Conservation (phyloP, 30 jellyfish, hydroid and myxozoan genomes). For the Morbakka virulenta region DNA sequence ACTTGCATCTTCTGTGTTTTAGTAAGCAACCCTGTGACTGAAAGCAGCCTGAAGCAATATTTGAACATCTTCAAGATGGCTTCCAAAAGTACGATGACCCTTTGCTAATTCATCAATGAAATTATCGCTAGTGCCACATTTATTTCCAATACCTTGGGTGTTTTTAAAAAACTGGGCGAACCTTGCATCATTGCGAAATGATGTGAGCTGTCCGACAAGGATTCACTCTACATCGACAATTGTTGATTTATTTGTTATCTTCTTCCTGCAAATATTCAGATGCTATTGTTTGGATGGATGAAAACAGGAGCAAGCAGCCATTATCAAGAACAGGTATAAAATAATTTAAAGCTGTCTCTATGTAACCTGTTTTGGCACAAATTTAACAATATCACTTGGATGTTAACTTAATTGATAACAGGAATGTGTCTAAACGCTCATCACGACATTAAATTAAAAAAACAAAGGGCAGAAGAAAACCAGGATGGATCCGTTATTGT, state of each 20-base stretch:
- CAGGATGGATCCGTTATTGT: too few species aligned
- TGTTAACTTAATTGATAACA: too few species aligned
- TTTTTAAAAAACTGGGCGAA: constrained; percentile 6
- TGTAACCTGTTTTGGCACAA: too few species aligned
- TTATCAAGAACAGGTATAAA: too few species aligned
- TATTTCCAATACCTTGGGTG: constrained; percentile 14
- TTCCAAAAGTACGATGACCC: constrained; percentile 38
- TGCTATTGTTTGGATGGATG: too few species aligned
- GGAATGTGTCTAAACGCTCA: too few species aligned
- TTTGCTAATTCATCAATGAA: constrained; percentile 1
- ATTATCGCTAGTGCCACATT: constrained; percentile 17
- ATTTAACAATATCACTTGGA: too few species aligned
- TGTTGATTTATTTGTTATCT: background rate
- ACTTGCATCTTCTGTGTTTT: constrained; percentile 23
- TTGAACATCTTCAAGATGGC: constrained; percentile 43
- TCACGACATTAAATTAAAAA: too few species aligned
- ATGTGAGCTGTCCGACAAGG: constrained; percentile 17
- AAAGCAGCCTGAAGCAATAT: constrained; percentile 25
- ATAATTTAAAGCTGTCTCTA: too few species aligned
- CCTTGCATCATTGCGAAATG: constrained; percentile 21
- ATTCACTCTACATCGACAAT: background rate
- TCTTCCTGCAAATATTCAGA: too few species aligned
- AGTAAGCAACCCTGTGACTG: constrained; percentile 24
- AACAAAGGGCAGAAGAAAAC: too few species aligned
- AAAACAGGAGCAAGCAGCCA: too few species aligned